These are phyloP conservation scores for Dipodomys ordii DNA, from an alignment of 2,113 vertebrate genomes.

Conservation along the genomic window DNA sequence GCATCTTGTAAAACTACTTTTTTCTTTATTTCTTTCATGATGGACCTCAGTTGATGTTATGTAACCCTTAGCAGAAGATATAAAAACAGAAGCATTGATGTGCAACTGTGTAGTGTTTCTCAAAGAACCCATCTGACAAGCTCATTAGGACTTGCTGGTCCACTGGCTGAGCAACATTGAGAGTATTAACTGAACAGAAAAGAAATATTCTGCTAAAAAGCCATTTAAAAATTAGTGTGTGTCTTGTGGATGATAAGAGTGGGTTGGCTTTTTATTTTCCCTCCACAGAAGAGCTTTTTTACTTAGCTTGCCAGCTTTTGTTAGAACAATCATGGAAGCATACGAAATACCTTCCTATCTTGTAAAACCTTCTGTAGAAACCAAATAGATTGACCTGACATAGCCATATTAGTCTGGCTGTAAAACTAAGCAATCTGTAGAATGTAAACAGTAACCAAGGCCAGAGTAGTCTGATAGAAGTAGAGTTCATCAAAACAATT, in stretches of 20 bases:
- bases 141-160: constrained; percentile 76
- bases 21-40: neutral
- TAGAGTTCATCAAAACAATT: constrained; percentile 8
- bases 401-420: neutral
- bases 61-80: constrained; percentile 66
- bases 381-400: neutral
- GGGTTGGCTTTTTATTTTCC: neutral
- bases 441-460: neutral
- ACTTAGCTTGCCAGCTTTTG: constrained; percentile 70
- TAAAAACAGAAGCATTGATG: constrained; percentile 71
- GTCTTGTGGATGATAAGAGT: constrained; percentile 79
- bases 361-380: neutral
- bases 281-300: constrained; percentile 66
- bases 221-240: constrained; percentile 80
- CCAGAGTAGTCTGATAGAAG: neutral
- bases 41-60: constrained; percentile 57
- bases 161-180: constrained; percentile 64
- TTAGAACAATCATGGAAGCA: constrained; percentile 47
- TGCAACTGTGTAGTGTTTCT: constrained; percentile 64
- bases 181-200: constrained; percentile 58
- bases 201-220: constrained; percentile 63
- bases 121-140: constrained; percentile 74
- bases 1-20: neutral
- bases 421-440: neutral
- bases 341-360: constrained; percentile 54